Evolutionary conservation across 2,113 vertebrate genomes (phyloP).

Genomic region (Piaya cayana): DNA sequence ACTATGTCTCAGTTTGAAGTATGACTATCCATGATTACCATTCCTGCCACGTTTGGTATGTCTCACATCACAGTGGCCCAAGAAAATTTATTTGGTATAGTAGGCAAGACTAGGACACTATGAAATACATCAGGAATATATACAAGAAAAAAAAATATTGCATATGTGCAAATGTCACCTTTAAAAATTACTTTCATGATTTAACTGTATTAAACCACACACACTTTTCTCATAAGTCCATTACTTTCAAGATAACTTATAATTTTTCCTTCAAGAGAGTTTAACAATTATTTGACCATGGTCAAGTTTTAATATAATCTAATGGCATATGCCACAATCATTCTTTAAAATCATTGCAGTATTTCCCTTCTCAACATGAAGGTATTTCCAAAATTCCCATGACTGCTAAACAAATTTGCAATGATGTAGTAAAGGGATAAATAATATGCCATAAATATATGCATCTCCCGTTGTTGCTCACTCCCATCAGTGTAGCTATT

Average conservation of each 20-base stretch:
- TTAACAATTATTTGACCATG: neutral
- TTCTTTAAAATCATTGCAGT: neutral
- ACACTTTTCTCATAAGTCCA: neutral
- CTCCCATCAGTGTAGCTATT: neutral
- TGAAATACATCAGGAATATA: neutral
- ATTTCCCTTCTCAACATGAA: neutral
- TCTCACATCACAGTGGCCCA: neutral
- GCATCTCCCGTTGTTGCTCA: neutral
- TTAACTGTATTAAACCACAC: neutral
- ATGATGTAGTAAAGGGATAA: neutral
- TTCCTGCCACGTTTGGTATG: accelerated
- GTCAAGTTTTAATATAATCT: neutral
- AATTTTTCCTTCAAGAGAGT: neutral
- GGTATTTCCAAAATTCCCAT: neutral
- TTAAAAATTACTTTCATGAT: neutral
- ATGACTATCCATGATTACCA: neutral
- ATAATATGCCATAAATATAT: neutral
- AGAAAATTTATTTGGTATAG: neutral
- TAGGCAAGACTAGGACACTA: neutral
- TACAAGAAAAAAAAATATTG: neutral
- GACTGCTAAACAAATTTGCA: neutral
- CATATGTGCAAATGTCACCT: neutral
- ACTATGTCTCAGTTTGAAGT: neutral
- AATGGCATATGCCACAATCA: neutral
- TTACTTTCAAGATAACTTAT: neutral